Base-by-base conservation (phyloP, 1,140 invertebrate genomes). In the Drosophila oshimai region DNA sequence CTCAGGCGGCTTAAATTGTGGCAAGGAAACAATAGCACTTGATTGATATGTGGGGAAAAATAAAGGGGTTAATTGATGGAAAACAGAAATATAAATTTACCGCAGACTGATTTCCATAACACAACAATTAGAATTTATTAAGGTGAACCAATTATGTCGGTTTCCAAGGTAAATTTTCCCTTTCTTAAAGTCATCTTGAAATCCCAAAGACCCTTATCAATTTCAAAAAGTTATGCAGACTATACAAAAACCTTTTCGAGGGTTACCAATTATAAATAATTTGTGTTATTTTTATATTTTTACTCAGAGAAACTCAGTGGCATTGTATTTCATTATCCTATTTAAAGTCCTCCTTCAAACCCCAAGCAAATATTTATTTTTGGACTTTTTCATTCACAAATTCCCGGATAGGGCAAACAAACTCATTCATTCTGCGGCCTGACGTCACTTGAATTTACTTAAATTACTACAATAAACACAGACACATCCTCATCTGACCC, bases 401-500 rank as follows among this genome's bases (percentile, higher is more conserved):
- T 29, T 20, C 55, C 34, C 44, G 6, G n/a, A 10, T 6, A 17
- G 36, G 45, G 28, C 36, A 67, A 51, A 42, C 37, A 15, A 67
- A 50, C 65, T 33, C 68, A 70, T 70, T 71, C 64, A 58, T 49
- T 9, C 26, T 17, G 37, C 13, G 3, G 37, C 54, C 60, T 71
- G 67, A 71, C 67, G 68, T 72, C 69, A 51, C 49, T 10, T 50
- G 45, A 17, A 46, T 50, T 53, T 46, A 50, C 17, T 34, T 61
- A 20, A 20, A 53, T 34, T 34, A 26, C 28, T 47, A 36, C 51
- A 41, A 18, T 24, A 33, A 10, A 49, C 13, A 24, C 29, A 29
- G 31, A 17, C 28, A 45, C 45, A 34, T 39, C 12, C 15, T 26
- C 13, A 57, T 49, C 49, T 57, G 28, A 26, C 22, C 3, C 50